These are phyloP conservation scores for Arctia plantaginis DNA, from an alignment of 2,888 invertebrate genomes.

Conservation along the genomic window DNA sequence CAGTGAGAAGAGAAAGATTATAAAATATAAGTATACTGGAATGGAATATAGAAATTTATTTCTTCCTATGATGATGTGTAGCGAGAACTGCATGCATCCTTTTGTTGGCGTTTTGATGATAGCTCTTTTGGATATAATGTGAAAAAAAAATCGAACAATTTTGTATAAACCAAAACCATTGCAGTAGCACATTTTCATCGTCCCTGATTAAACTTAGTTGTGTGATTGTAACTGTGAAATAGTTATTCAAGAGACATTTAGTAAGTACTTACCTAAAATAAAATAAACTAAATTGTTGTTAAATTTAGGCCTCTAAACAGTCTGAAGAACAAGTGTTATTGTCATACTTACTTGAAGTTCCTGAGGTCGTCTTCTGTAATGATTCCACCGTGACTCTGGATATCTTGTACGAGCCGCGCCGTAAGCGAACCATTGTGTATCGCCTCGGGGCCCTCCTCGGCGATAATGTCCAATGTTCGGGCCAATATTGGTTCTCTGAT, in stretches of 20 bases:
- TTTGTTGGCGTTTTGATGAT: too few species aligned
- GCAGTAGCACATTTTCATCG: too few species aligned
- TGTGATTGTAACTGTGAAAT: too few species aligned
- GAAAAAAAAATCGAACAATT: background rate
- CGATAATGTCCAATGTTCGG: conserved; percentile 89
- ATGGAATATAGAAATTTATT: background rate
- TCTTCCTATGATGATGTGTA: background rate
- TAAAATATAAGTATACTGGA: background rate
- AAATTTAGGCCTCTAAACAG: background rate
- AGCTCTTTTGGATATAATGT: too few species aligned
- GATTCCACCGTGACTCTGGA: conserved; percentile 90
- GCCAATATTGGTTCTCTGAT: conserved; percentile 89
- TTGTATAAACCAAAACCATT: background rate
- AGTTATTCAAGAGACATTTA: too few species aligned
- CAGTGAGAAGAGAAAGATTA: background rate
- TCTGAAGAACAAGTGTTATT: background rate
- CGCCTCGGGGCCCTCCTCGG: conserved; percentile 89
- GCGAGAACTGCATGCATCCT: background rate
- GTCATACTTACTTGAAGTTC: conserved; percentile 87
- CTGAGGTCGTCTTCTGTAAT: conserved; percentile 92
- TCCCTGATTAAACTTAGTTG: too few species aligned
- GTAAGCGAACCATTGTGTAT: conserved; percentile 92
- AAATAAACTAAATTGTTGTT: too few species aligned
- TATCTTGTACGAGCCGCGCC: conserved; percentile 89
- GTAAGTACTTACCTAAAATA: too few species aligned